Evolutionary conservation across 2,888 invertebrate species (phyloP).

Genomic region (Cephus nigrinus): DNA sequence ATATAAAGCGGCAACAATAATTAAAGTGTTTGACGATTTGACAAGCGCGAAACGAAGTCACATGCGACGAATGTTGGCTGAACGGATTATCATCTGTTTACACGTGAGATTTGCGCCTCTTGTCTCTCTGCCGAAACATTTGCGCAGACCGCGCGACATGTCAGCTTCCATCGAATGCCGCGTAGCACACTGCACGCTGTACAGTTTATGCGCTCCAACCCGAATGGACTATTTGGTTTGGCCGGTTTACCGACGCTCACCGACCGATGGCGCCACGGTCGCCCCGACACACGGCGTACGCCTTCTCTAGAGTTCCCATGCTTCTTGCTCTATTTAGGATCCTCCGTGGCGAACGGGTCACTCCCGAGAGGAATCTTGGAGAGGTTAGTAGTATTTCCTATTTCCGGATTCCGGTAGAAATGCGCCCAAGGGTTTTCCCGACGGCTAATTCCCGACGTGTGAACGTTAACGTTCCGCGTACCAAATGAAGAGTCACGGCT

Average conservation of each 20-base stretch:
- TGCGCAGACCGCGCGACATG: background rate
- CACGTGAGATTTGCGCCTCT: slow-evolving; percentile 38
- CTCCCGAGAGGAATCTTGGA: background rate
- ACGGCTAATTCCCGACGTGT: background rate
- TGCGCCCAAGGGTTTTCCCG: background rate
- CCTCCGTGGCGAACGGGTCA: background rate
- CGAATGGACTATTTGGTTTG: background rate
- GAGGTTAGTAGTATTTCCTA: background rate
- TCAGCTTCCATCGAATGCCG: background rate
- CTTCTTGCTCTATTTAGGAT: background rate
- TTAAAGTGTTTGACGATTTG: slow-evolving; percentile 56
- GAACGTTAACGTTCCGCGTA: background rate
- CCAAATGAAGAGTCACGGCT: background rate
- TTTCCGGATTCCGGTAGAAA: background rate
- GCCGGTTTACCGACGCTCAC: background rate
- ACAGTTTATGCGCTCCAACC: background rate
- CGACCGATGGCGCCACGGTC: background rate
- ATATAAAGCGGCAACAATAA: slow-evolving; percentile 48
- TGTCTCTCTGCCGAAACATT: background rate
- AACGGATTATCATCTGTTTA: slow-evolving; percentile 49
- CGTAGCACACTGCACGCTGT: background rate
- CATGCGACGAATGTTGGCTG: slow-evolving; percentile 43
- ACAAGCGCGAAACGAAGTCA: slow-evolving; percentile 51
- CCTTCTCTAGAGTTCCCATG: background rate
- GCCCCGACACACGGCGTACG: background rate